These are phyloP conservation scores for Drosophila sturtevanti DNA, from an alignment of 1,140 invertebrate genomes.

Conservation along the genomic window DNA sequence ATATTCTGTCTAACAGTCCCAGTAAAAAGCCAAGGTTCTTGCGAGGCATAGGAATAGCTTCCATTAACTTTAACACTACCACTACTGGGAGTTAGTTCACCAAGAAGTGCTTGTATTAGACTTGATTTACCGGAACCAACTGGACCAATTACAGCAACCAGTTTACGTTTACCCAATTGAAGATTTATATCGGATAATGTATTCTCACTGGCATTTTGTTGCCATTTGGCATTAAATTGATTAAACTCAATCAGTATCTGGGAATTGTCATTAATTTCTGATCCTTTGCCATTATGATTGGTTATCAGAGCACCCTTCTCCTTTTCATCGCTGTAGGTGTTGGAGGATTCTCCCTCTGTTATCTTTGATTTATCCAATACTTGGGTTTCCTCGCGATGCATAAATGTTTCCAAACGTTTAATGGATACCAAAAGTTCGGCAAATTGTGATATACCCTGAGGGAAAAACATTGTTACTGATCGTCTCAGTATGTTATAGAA, in stretches of 20 bases:
- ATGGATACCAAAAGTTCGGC: slow-evolving; percentile 88
- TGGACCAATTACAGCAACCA: slow-evolving; percentile 86
- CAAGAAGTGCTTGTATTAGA: slow-evolving; percentile 83
- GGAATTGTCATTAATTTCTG: slow-evolving; percentile 34
- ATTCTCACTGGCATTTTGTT: slow-evolving; percentile 43
- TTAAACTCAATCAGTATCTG: slow-evolving; percentile 57
- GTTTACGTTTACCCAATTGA: slow-evolving; percentile 82
- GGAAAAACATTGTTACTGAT: slow-evolving; percentile 90
- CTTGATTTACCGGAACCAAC: slow-evolving; percentile 86
- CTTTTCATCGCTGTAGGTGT: background rate
- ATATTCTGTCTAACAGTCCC: slow-evolving; percentile 89
- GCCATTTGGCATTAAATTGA: slow-evolving; percentile 66
- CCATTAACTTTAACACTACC: slow-evolving; percentile 57
- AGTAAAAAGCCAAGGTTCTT: slow-evolving; percentile 84
- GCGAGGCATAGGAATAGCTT: slow-evolving; percentile 66
- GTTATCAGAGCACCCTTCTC: slow-evolving; percentile 7
- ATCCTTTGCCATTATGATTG: slow-evolving; percentile 35
- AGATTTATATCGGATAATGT: slow-evolving; percentile 60
- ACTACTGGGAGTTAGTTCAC: slow-evolving; percentile 53
- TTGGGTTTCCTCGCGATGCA: slow-evolving; percentile 86
- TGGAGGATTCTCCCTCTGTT: too few species aligned
- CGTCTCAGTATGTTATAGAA: slow-evolving; percentile 89
- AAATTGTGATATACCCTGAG: slow-evolving; percentile 85
- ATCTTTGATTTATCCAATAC: slow-evolving; percentile 54
- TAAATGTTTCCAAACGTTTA: slow-evolving; percentile 87